Conservation (phyloP, 2,797 vertebrate species). For the Notamacropus eugenii region DNA sequence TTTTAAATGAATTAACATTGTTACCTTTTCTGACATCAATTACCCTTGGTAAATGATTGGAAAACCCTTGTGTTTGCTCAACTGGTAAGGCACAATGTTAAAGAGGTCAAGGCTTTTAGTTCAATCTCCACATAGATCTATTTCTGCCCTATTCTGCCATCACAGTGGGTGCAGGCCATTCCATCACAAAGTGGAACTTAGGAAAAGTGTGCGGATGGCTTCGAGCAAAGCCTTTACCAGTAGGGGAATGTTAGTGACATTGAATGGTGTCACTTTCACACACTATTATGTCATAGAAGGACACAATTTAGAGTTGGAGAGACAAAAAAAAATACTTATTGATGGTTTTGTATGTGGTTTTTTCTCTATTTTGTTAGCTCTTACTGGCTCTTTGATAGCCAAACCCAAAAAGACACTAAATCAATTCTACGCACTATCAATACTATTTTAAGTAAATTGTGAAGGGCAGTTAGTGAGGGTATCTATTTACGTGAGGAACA, state of each 20-base stretch:
- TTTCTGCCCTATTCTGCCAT: background rate
- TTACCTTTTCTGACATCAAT: background rate
- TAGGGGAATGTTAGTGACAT: background rate
- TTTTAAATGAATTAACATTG: background rate
- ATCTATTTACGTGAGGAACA: background rate
- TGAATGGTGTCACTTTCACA: background rate
- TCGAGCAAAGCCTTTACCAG: background rate
- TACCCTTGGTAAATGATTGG: background rate
- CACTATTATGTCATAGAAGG: background rate
- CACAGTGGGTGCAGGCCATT: background rate
- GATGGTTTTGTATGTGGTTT: background rate
- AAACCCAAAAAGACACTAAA: background rate
- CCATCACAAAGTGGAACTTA: background rate
- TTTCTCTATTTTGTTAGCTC: background rate
- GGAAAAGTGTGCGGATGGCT: background rate
- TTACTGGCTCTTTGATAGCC: background rate
- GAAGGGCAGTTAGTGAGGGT: background rate
- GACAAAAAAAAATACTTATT: background rate
- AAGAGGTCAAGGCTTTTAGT: background rate
- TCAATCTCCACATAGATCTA: background rate
- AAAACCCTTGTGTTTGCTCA: background rate
- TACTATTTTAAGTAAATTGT: background rate
- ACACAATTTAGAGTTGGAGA: background rate
- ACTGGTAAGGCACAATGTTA: background rate
- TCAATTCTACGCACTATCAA: background rate